Evolutionary conservation across 2,888 invertebrate genomes (phyloP).

Genomic region (Xestia c-nigrum): DNA sequence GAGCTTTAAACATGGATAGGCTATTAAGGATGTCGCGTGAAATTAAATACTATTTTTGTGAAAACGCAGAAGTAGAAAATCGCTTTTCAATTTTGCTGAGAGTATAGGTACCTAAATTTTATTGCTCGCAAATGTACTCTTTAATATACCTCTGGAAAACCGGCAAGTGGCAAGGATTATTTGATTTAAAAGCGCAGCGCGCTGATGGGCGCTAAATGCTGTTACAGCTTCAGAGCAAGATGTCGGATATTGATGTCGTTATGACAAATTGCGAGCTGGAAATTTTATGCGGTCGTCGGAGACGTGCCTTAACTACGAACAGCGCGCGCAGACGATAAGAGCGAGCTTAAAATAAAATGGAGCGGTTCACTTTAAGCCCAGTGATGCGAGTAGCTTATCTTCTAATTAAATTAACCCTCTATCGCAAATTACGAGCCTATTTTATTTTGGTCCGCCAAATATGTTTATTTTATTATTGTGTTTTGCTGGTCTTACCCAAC

Average conservation of each 20-base stretch:
- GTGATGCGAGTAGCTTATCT: constrained; percentile 29
- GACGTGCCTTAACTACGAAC: constrained; percentile 18
- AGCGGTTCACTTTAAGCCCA: constrained; percentile 9
- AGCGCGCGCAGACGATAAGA: constrained; percentile 14
- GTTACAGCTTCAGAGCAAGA: not conserved
- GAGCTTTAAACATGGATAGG: not conserved
- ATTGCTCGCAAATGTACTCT: not conserved
- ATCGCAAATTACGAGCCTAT: not conserved
- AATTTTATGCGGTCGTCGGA: constrained; percentile 11
- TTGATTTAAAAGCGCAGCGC: not conserved
- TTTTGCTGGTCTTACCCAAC: not conserved
- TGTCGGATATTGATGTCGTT: constrained; percentile 2
- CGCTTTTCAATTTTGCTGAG: not conserved
- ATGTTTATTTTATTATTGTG: not conserved
- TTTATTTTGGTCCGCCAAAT: not conserved
- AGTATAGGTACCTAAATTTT: not conserved
- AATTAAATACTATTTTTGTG: too few relatives aligned
- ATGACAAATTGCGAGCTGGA: constrained; percentile 10
- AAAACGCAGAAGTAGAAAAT: too few relatives aligned
- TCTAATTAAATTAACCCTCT: constrained; percentile 22
- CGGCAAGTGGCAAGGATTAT: too few relatives aligned
- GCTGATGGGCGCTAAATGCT: not conserved
- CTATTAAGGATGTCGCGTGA: not conserved
- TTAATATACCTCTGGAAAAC: not conserved
- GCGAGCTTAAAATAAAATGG: constrained; percentile 24